A percentile compares a stretch with the other conserved stretches of the same genome.
Conservation (phyloP, 2,888 invertebrate genomes). For the Tetanocera ferruginea region DNA sequence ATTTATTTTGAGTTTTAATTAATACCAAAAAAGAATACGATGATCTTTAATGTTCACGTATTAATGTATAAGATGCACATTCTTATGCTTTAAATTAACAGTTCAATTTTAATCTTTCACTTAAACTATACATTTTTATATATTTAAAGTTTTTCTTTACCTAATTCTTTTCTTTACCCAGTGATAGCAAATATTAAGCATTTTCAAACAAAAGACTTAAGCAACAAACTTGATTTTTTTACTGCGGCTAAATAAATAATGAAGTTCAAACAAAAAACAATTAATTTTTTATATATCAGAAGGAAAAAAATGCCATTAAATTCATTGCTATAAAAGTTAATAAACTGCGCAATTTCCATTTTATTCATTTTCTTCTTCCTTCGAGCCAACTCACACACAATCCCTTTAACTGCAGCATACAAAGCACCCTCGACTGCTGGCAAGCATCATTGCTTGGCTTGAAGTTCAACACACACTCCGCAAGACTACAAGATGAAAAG, state of each 20-base stretch:
- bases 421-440: background rate
- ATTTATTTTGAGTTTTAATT: no score
- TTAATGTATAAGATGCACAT: no score
- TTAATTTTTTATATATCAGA: no score
- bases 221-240: constrained; percentile 34
- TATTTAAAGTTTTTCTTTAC: background rate
- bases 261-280: no score
- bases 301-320: no score
- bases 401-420: background rate
- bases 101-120: no score
- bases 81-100: no score
- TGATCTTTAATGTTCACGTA: no score
- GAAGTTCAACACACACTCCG: background rate
- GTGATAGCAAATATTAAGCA: background rate
- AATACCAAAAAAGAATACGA: no score
- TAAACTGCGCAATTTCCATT: background rate
- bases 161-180: background rate
- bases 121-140: no score
- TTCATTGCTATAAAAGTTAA: background rate
- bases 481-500: background rate
- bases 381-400: background rate
- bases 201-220: constrained; percentile 43
- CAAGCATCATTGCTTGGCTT: background rate
- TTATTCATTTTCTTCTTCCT: background rate
- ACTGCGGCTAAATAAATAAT: background rate